A percentile compares a stretch with the other conserved stretches of the same genome.
Conservation (phyloP, 1,140 invertebrate species). For the Homarus americanus region DNA sequence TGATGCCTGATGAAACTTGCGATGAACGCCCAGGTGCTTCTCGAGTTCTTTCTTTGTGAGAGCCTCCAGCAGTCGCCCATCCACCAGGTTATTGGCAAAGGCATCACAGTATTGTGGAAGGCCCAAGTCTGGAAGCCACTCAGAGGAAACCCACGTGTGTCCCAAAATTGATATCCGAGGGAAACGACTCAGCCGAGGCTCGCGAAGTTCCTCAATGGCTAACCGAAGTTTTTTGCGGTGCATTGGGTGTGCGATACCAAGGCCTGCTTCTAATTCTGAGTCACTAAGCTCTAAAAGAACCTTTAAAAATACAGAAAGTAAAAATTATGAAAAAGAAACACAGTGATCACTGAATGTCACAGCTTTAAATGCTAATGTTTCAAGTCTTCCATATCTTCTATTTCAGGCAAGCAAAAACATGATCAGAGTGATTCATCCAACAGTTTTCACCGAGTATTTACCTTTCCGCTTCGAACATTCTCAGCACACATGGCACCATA, state of each 20-base stretch:
- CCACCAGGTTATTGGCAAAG: constrained; percentile 93
- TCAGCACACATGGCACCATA: constrained; percentile 93
- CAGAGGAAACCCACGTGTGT: constrained; percentile 94
- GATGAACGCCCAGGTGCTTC: constrained; percentile 85
- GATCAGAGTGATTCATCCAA: neutral
- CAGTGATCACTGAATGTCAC: too few relatives aligned
- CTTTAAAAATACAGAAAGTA: constrained; percentile 79
- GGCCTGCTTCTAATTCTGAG: constrained; percentile 90
- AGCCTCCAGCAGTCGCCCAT: constrained; percentile 93
- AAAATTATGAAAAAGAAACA: neutral
- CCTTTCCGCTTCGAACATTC: constrained; percentile 97
- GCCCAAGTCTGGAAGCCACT: constrained; percentile 94
- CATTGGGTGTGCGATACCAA: constrained; percentile 93
- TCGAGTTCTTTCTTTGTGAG: constrained; percentile 96
- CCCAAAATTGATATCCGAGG: constrained; percentile 90
- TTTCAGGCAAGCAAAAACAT: neutral
- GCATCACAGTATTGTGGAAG: constrained; percentile 92
- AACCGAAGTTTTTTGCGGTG: constrained; percentile 95
- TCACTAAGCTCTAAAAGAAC: constrained; percentile 93
- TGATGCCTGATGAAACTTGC: constrained; percentile 83
- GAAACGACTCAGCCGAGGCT: constrained; percentile 90
- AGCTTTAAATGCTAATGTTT: neutral
- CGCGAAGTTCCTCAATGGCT: constrained; percentile 93
- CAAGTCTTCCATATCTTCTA: neutral
- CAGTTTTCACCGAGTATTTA: constrained; percentile 76